These are phyloP conservation scores for Epinotia brunnichana DNA, from an alignment of 2,888 invertebrate genomes.

Conservation along the genomic window DNA sequence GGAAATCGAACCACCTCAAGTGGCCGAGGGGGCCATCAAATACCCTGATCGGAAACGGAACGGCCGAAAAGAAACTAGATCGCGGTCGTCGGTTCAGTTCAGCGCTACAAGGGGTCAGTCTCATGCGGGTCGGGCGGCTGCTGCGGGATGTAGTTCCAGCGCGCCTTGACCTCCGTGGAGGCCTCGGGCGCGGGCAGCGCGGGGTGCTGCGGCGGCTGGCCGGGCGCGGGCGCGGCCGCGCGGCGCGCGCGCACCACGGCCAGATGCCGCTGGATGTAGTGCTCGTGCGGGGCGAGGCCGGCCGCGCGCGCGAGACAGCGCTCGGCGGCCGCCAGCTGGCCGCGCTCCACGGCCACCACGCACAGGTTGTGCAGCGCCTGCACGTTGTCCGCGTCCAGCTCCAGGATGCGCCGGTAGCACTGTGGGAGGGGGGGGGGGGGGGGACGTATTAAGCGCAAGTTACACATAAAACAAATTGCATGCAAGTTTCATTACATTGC, in stretches of 20 bases:
- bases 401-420: constrained; percentile 95
- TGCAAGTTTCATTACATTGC: too few relatives aligned
- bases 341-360: constrained; percentile 97
- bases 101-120: constrained; percentile 68
- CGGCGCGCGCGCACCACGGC: constrained; percentile 90
- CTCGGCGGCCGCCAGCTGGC: constrained; percentile 92
- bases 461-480: too few relatives aligned
- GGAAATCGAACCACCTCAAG: too few relatives aligned
- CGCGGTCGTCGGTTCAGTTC: neutral
- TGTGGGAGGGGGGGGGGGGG: too few relatives aligned
- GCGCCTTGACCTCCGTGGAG: constrained; percentile 70
- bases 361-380: constrained; percentile 98
- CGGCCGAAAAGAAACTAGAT: constrained; percentile 10
- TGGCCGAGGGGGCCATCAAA: constrained; percentile 4
- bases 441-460: too few relatives aligned
- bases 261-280: constrained; percentile 95
- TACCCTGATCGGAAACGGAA: constrained; percentile 40
- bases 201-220: constrained; percentile 47
- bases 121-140: constrained; percentile 80
- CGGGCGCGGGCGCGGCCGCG: constrained; percentile 53
- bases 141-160: constrained; percentile 81
- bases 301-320: constrained; percentile 92
- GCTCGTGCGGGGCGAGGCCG: constrained; percentile 92
- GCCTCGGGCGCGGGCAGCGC: constrained; percentile 49
- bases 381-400: constrained; percentile 94